Conservation (phyloP, 2,888 invertebrate genomes). For the Dorcus parallelipipedus region DNA sequence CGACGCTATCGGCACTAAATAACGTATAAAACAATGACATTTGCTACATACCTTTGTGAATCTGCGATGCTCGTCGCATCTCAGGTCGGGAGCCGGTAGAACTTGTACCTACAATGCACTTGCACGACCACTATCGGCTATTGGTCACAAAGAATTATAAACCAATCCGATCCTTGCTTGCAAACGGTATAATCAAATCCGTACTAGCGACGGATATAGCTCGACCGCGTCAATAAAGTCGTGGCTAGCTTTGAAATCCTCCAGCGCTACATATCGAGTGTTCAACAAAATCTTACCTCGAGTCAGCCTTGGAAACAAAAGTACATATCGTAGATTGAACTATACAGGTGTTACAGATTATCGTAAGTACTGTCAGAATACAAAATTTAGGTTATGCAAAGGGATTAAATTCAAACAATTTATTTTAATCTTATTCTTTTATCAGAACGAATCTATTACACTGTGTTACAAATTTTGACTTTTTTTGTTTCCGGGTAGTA, state of each 20-base stretch:
- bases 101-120: conserved; percentile 28
- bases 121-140: conserved; percentile 33
- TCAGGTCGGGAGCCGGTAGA: conserved; percentile 42
- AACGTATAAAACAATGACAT: conserved; percentile 14
- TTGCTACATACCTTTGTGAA: conserved; percentile 53
- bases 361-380: too few relatives aligned
- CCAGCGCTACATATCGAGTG: too few relatives aligned
- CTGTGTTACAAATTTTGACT: too few relatives aligned
- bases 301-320: too few relatives aligned
- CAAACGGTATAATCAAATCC: conserved; percentile 24
- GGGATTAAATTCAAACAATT: too few relatives aligned
- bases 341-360: too few relatives aligned
- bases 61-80: conserved; percentile 58
- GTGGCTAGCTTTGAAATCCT: neutral
- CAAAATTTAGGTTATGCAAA: too few relatives aligned
- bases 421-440: too few relatives aligned
- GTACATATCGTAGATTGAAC: too few relatives aligned
- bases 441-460: too few relatives aligned
- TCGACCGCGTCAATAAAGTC: conserved; percentile 19
- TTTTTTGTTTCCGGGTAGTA: too few relatives aligned
- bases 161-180: conserved; percentile 23
- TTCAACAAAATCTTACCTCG: too few relatives aligned
- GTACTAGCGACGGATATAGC: conserved; percentile 15
- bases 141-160: conserved; percentile 29
- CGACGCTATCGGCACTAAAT: conserved; percentile 10